Evolutionary conservation across 2,888 invertebrate genomes (phyloP), one percentile per base, ranked within the genome.

Genomic region (Polymixis flavicincta): DNA sequence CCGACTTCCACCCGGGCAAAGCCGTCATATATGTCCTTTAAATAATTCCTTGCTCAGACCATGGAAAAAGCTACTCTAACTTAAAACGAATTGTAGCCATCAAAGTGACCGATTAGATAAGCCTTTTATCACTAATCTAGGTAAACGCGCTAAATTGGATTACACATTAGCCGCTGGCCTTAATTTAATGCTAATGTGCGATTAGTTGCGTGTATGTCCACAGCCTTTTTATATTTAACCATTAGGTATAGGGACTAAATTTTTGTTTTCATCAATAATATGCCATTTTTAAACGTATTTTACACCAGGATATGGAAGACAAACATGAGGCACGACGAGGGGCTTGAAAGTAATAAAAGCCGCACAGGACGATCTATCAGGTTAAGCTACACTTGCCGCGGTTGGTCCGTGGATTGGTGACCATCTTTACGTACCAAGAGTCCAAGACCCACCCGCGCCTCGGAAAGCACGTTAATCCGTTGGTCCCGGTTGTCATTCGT

Each of bases 111-210:
- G 75, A 87, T 86, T 85, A 78, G 71, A 48, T 11, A 48, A 74
- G 52, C 59, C 71, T 78, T 76, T 87, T 85, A 85, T 77, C 84
- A 75, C 69, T 87, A 87, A 85, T 86, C 85, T 85, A 87, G 67
- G 78, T 85, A 87, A 86, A 82, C 80, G 77, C 28, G 63, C 80
- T 85, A 78, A 88, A 87, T 86, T 86, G 86, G 80, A 84, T 87
- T 86, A 86, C 42, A 83, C 79, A 78, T 86, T 84, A 83, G 82
- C 61, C 74, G 64, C 11, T 86, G 85, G 76, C 87, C 87, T 87
- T 85, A 85, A 86, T 87, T 88, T 86, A 74, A 85, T 80, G 76
- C 65, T 80, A 81, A 88, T 86, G 71, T 81, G 63, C 71, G 71
- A 80, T 82, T 77, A 65, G 74, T 67, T 45, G 52, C 45, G 22